Evolutionary conservation across 1,140 invertebrate species (phyloP), one percentile per base, ranked within the genome.

Genomic region (Ceratina calcarata): DNA sequence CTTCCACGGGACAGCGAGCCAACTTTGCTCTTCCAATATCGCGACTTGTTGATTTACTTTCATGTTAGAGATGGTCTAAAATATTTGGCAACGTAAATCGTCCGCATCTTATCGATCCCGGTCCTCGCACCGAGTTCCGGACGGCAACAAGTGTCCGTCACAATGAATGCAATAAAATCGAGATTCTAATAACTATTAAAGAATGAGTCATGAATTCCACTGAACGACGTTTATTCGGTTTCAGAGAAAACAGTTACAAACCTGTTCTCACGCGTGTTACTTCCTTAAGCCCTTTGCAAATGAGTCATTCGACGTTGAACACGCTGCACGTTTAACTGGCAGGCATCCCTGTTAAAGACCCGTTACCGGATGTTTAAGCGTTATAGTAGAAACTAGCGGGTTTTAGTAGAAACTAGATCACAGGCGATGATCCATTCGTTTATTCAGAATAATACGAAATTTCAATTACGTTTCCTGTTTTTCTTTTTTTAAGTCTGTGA

Each of bases 11-110:
- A 57, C 57, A 61, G 3, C 27, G 13, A 68, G 74, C 74, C 74
- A 76, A 27, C 3, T 15, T n/a, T 20, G 8, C 0, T 24, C 8
- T 60, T 8, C 18, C n/a, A 12, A 10, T 32, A 61, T 68, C 57
- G 16, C 20, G n/a, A 55, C 57, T 70, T 65, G 58, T 69, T 69
- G 67, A 70, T 78, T 64, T 37, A 64, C 16, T 15, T 65, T 15
- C 51, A 8, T 1, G 45, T 12, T 20, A 3, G 37, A 22, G 68
- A 8, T 1, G 13, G 12, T 37, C 10, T 60, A 61, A 69, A 68
- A 53, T 77, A 77, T 69, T 77, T 69, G 66, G 49, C 27, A 55
- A 15, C 22, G 4, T 18, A 24, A 58, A 18, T 66, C n/a, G 64
- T n/a, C 8, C 20, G 4, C 24, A 1, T 6, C 45, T 24, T 45